Conservation (phyloP, 1,140 invertebrate species). For the Lysiphlebus fabarum region DNA sequence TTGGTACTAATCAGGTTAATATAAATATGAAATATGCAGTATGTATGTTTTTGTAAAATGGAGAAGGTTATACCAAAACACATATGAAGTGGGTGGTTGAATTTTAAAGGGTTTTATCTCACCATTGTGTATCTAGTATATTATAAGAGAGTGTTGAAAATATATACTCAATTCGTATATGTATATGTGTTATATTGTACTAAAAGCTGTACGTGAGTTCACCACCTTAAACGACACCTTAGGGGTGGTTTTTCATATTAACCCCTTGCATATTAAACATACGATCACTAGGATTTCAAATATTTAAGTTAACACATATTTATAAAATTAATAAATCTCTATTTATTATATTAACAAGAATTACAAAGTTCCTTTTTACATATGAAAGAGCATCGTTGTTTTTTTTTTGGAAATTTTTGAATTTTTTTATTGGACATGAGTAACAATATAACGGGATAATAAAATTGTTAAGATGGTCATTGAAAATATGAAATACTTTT, state of each 20-base stretch:
- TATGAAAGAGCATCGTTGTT: too few relatives aligned
- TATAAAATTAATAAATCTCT: too few relatives aligned
- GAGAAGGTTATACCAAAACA: slow-evolving; percentile 35
- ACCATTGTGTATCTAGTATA: background rate
- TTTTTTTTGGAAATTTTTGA: too few relatives aligned
- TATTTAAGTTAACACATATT: slow-evolving; percentile 42
- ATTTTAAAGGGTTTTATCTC: slow-evolving; percentile 2
- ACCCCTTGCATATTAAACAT: slow-evolving; percentile 49
- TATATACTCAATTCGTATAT: background rate
- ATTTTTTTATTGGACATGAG: too few relatives aligned
- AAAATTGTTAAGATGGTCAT: too few relatives aligned
- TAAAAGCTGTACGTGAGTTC: slow-evolving; percentile 34
- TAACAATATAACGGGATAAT: too few relatives aligned
- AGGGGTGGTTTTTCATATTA: slow-evolving; percentile 48
- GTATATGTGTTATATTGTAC: slow-evolving; percentile 16
- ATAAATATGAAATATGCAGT: slow-evolving; percentile 59
- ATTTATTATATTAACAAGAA: too few relatives aligned
- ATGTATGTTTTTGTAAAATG: slow-evolving; percentile 43
- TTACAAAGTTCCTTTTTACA: too few relatives aligned
- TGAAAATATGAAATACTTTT: too few relatives aligned
- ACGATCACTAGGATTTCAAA: slow-evolving; percentile 48
- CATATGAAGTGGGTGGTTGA: slow-evolving; percentile 3
- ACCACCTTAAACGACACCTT: slow-evolving; percentile 46
- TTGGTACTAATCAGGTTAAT: slow-evolving; percentile 58
- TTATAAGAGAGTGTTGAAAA: slow-evolving; percentile 11